Conservation (phyloP, 2,113 vertebrate species). For the Chlamydotis undulata region DNA sequence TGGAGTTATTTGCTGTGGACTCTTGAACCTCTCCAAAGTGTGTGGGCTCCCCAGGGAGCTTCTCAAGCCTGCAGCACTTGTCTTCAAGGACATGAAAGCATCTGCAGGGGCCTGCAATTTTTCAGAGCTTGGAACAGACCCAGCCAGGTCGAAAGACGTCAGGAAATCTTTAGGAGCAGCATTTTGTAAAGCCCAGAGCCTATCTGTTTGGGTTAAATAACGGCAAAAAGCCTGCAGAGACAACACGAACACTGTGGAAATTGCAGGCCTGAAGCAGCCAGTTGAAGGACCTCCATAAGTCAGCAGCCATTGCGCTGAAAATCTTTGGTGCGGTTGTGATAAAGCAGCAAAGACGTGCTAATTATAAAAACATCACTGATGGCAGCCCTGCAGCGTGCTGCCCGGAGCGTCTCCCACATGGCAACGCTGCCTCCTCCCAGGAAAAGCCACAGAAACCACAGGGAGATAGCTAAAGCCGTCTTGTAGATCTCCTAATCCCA, state of each 20-base stretch:
- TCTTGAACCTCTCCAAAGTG: conserved; percentile 26
- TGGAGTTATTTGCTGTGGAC: conserved; percentile 36
- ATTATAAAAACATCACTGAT: background rate
- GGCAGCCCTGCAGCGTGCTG: background rate
- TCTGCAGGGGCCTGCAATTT: conserved; percentile 15
- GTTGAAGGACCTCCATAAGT: background rate
- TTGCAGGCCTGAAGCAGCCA: background rate
- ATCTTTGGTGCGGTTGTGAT: background rate
- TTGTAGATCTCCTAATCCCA: background rate
- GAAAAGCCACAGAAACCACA: conserved; percentile 6
- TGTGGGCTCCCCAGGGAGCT: background rate
- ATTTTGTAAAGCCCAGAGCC: background rate
- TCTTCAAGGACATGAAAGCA: conserved; percentile 32
- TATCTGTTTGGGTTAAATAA: background rate
- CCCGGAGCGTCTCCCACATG: background rate
- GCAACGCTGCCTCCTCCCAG: background rate
- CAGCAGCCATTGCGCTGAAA: background rate
- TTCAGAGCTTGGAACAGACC: background rate
- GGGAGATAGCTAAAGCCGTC: background rate
- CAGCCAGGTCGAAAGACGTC: background rate
- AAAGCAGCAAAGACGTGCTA: background rate
- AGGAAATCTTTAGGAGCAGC: conserved; percentile 3
- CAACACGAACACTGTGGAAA: background rate
- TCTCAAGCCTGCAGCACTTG: background rate
- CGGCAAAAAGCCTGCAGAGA: background rate